A percentile compares a stretch with the other conserved stretches of the same genome.
Conservation (phyloP, 1,140 invertebrate genomes). For the Babylonia areolata region DNA sequence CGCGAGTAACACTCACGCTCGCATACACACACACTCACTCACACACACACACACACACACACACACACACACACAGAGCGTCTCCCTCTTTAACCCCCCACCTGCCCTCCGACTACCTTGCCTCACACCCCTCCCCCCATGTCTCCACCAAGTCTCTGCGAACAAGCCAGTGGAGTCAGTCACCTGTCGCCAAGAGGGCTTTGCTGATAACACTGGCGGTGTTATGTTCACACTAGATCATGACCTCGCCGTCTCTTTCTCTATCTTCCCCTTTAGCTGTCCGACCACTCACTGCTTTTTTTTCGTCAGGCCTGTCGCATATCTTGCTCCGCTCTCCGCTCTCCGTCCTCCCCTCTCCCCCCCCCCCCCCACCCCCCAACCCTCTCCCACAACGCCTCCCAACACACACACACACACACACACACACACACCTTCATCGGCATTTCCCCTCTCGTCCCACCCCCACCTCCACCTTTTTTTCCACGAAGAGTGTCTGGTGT, state of each 20-base stretch:
- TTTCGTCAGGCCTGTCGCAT: neutral
- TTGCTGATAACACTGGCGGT: constrained; percentile 5
- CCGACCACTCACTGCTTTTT: neutral
- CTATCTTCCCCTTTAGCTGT: neutral
- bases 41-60: too few relatives aligned
- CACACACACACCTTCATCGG: neutral
- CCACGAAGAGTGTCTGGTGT: neutral
- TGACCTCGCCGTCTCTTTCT: constrained; percentile 8
- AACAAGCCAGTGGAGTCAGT: neutral
- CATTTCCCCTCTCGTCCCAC: neutral
- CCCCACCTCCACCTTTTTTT: neutral
- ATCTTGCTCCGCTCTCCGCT: neutral
- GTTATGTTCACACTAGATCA: constrained; percentile 12
- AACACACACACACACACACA: neutral
- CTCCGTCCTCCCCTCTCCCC: neutral
- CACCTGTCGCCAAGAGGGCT: constrained; percentile 18
- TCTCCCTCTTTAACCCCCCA: neutral
- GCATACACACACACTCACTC: too few relatives aligned
- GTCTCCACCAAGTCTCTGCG: neutral
- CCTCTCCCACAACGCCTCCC: neutral
- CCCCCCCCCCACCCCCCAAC: neutral
- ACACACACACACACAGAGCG: neutral
- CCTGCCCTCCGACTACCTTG: neutral
- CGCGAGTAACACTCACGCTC: neutral
- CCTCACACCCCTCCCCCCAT: neutral